Evolutionary conservation across 2,888 invertebrate genomes (phyloP), one percentile per base, ranked within the genome.

Genomic region (Phoronis australis): DNA sequence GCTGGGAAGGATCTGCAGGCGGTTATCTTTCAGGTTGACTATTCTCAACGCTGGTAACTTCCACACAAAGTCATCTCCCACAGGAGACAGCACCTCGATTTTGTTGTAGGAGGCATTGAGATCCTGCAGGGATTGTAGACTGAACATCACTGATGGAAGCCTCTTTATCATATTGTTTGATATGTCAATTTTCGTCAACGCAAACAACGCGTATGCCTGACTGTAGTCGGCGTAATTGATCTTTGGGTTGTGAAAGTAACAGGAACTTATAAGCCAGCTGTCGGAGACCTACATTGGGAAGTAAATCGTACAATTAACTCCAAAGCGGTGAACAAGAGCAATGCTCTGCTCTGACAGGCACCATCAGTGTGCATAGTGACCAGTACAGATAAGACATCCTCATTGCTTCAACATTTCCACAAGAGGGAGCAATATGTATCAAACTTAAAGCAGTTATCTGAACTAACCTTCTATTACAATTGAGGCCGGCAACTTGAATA

Each of bases 131-230:
- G 88, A 87, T 4, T 66, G 68, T 26, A 74, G 55, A 37, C 87
- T 84, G 74, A 96, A 93, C 42, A 97, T 80, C 49, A 86, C 85
- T 1, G 85, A 78, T 0, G 97, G 97, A 60, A 97, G 76, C 24
- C 83, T 80, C 0, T 84, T 82, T 44, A 99, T 81, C 51, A 86
- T 85, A 78, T 97, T 99, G 71, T 87, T 86, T 5, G 95, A 93
- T 38, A 97, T 82, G 76, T 99, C 97, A 24, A 97, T 80, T 37
- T 95, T 82, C 0, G 97, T 99, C 51, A 99, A 86, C 0, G 95
- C 93, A 66, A 87, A 87, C n/a, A 94, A 79, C 0, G 90, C 85
- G 38, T 57, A 81, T 82, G 59, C 83, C 81, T 55, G 82, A 78
- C 3, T 85, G 83, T 73, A 26, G 6, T 37, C 26, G 5, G 85